These are phyloP conservation scores for Acronicta alni DNA, from an alignment of 2,888 invertebrate species.

Conservation along the genomic window DNA sequence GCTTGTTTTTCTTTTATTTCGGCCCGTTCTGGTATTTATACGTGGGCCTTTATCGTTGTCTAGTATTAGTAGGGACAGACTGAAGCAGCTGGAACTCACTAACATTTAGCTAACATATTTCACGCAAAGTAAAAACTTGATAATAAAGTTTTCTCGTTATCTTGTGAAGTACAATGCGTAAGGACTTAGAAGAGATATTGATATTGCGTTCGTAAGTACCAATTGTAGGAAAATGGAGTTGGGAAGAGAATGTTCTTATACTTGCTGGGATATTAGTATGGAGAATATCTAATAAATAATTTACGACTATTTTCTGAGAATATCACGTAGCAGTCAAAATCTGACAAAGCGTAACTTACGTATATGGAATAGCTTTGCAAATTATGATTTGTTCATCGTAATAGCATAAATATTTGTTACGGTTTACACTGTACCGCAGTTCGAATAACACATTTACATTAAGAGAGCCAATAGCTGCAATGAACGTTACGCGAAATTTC, in stretches of 20 bases:
- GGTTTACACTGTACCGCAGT: conserved; percentile 34
- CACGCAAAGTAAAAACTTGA: conserved; percentile 46
- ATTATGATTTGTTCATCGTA: conserved; percentile 28
- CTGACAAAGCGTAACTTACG: conserved; percentile 1
- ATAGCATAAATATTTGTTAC: conserved; percentile 40
- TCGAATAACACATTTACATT: conserved; percentile 76
- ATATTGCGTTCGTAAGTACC: conserved; percentile 56
- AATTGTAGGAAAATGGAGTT: conserved; percentile 53
- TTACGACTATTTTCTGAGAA: conserved; percentile 16
- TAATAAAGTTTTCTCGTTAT: conserved; percentile 60
- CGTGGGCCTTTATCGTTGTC: conserved; percentile 34
- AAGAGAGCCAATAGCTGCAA: conserved; percentile 71
- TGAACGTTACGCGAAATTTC: conserved; percentile 74
- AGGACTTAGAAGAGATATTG: conserved; percentile 57
- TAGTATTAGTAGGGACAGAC: conserved; percentile 18
- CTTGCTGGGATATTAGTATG: conserved; percentile 38
- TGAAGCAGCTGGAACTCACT: conserved; percentile 17
- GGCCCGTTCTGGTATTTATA: conserved; percentile 36
- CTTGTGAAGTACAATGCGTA: conserved; percentile 49
- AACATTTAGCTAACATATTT: conserved; percentile 20
- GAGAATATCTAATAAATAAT: conserved; percentile 30
- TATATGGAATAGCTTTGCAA: conserved; percentile 3
- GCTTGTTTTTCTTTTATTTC: conserved; percentile 59
- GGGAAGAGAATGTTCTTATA: conserved; percentile 28
- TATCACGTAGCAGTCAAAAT: conserved; percentile 5